Evolutionary conservation across 2,888 invertebrate species (phyloP), one percentile per base, ranked within the genome.

Genomic region (Apoderus coryli): DNA sequence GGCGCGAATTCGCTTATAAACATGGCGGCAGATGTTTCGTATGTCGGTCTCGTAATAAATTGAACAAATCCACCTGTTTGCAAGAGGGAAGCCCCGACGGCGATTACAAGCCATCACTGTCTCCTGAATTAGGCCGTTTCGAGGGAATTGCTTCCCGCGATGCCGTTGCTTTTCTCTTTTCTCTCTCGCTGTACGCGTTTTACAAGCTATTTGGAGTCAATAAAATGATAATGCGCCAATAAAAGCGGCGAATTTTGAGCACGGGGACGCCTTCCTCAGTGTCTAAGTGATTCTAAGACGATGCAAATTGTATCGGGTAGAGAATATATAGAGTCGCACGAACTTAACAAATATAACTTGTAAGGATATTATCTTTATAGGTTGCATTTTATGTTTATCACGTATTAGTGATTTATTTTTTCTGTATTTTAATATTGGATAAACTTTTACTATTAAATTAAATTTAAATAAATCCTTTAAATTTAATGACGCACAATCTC

Each of bases 131-230:
- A 56, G 59, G 57, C 57, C 44, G 56, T 58, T 58, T 54, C 50
- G 54, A 50, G 51, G 51, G 52, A 54, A 54, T 53, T 52, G 54
- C 48, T 55, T 55, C 55, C 59, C 49, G 48, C 52, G 46, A n/a
- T n/a, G n/a, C n/a, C n/a, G n/a, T n/a, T n/a, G n/a, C n/a, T n/a
- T n/a, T 38, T 46, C 49, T 48, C 54, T 53, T 57, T 54, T 50
- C 49, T 47, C 47, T 49, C 52, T 52, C 47, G 53, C 53, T 52
- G 57, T 47, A 55, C 53, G 53, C 62, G 59, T 61, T 63, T 61
- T 61, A 59, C 62, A 60, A 62, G 60, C 63, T 59, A 63, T 64
- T 63, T 59, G 59, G 56, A 59, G 60, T 58, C 61, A 56, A 61
- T 63, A 63, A 63, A 61, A 60, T 59, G 60, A 57, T 58, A 60